A percentile compares a stretch with the other conserved stretches of the same genome.
phyloP scores from a whole-genome alignment of 2,888 invertebrate genomes.

The Stenurella melanura region DNA sequence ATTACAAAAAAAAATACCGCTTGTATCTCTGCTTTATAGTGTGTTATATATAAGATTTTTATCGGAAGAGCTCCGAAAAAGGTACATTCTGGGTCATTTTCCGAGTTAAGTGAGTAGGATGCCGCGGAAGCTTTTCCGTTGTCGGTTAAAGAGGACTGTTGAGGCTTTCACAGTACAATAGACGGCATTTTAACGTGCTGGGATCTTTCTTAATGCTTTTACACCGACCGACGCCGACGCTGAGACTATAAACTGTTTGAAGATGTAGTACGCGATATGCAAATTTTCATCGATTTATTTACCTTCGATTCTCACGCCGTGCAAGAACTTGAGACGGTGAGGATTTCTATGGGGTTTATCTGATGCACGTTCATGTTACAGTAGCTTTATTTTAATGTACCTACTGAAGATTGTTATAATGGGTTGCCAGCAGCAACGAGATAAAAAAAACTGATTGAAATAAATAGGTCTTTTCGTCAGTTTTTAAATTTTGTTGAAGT shows the following conservation, averaged over 20 bases:
- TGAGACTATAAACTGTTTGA: constrained; percentile 34
- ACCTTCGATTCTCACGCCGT: background rate
- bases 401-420: too few species aligned
- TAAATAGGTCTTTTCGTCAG: too few species aligned
- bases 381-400: too few species aligned
- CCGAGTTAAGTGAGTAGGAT: constrained; percentile 38
- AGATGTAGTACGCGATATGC: constrained; percentile 34
- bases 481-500: too few species aligned
- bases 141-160: constrained; percentile 35
- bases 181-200: constrained; percentile 41
- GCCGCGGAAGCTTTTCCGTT: constrained; percentile 42
- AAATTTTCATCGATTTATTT: constrained; percentile 35
- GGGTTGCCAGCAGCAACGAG: too few species aligned
- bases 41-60: constrained; percentile 35
- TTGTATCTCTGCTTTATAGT: constrained; percentile 18
- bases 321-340: background rate
- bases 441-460: too few species aligned
- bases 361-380: background rate
- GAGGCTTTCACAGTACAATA: constrained; percentile 42
- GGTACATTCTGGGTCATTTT: constrained; percentile 41
- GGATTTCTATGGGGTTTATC: background rate
- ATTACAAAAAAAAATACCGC: constrained; percentile 28
- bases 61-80: constrained; percentile 33
- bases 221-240: constrained; percentile 23
- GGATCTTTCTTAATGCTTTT: constrained; percentile 41